Evolutionary conservation across 2,888 invertebrate species (phyloP), one percentile per base, ranked within the genome.

Genomic region (Pollenia amentaria): DNA sequence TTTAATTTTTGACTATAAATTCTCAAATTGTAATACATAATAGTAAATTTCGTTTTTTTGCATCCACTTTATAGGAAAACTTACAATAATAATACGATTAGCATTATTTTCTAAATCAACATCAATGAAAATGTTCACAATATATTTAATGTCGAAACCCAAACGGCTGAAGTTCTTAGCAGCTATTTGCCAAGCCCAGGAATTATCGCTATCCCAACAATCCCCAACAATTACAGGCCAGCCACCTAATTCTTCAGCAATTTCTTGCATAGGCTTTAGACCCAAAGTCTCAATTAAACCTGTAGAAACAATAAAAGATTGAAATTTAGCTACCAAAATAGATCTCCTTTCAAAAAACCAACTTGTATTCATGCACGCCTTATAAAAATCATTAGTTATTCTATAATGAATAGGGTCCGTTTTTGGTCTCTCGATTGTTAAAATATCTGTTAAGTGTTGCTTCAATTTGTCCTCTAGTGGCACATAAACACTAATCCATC

Each of bases 161-260:
- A 95, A 94, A 75, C 94, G 93, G 53, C 97, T 95, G 94, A 97
- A 97, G 85, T 95, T 96, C 94, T 97, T 97, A 9, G 97, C 96
- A 0, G 97, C 96, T 89, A 96, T 94, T 89, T 96, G 96, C 98
- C 98, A 98, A 87, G 95, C 95, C 94, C 97, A 98, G 12, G 94
- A 92, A 42, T 90, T 81, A 1, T n/a, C 29, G 3, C 94, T 91
- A 44, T 95, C 94, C 98, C 98, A 98, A 0, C 91, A 88, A 46
- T 95, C 94, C 0, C 96, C 97, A 88, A 96, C 96, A 46, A 98
- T 94, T n/a, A 97, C 96, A 0, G 99, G 99, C 98, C 98, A 99
- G 4, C 98, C 98, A 0, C 98, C 98, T 21, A 99, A 94, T 14
- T 95, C 94, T 44, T 94, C 94, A 77, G 98, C 93, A 91, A 97